These are phyloP conservation scores for Salvelinus sp. DNA, from an alignment of 2,113 vertebrate genomes.

Conservation along the genomic window DNA sequence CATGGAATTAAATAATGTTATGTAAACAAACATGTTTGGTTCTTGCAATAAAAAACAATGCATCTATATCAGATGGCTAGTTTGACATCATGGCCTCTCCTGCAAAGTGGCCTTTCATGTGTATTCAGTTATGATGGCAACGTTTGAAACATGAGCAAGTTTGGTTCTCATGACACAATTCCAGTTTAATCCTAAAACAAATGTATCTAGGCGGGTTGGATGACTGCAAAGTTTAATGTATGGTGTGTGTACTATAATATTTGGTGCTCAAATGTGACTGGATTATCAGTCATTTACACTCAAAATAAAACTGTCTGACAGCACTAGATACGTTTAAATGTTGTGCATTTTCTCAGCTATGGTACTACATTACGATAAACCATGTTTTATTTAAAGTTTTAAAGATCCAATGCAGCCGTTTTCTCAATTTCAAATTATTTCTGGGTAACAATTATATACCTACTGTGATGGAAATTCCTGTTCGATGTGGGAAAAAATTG, in stretches of 20 bases:
- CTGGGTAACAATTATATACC: no score
- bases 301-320: neutral
- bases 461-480: no score
- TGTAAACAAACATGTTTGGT: neutral
- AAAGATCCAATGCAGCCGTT: no score
- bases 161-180: no score
- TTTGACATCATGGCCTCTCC: no score
- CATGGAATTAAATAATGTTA: slow-evolving; percentile 1
- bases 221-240: neutral
- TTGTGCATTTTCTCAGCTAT: neutral
- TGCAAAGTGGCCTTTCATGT: no score
- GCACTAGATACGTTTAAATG: neutral
- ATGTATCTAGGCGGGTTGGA: no score
- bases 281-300: neutral
- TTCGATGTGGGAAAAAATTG: slow-evolving; percentile 24
- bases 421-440: no score
- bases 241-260: neutral
- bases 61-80: neutral
- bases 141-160: no score
- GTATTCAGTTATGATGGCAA: no score
- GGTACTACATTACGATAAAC: slow-evolving; percentile 21
- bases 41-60: neutral
- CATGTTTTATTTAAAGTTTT: slow-evolving; percentile 48
- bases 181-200: no score
- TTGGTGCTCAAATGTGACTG: neutral